Conservation (phyloP, 2,797 vertebrate species). For the Enteromius fasciolatus region DNA sequence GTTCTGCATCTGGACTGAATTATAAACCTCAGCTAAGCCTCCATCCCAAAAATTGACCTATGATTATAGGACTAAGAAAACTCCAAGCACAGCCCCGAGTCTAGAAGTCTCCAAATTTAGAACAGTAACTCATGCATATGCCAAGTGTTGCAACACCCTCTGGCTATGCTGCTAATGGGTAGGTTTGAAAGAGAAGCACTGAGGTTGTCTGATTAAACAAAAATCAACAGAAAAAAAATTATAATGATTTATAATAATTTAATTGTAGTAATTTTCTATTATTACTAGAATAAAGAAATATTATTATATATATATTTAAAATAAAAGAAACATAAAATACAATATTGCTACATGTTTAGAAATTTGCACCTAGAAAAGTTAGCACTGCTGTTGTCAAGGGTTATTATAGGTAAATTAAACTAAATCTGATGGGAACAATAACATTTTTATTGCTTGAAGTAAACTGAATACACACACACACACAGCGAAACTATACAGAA, state of each 20-base stretch:
- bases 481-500: not conserved
- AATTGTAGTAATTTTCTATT: not conserved
- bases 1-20: constrained; percentile 63
- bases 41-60: constrained; percentile 56
- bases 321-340: no score
- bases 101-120: constrained; percentile 65
- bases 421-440: not conserved
- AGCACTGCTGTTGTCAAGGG: not conserved
- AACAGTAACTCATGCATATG: constrained; percentile 33
- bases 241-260: not conserved
- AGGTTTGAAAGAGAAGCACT: constrained; percentile 13
- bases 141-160: constrained; percentile 61
- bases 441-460: not conserved
- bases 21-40: constrained; percentile 38
- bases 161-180: constrained; percentile 44
- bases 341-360: not conserved
- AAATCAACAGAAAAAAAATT: not conserved
- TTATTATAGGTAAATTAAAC: not conserved
- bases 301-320: not conserved
- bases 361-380: not conserved
- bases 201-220: not conserved
- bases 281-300: not conserved
- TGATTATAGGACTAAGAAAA: constrained; percentile 65
- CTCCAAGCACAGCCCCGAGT: constrained; percentile 50
- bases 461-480: not conserved